Evolutionary conservation across 2,113 vertebrate species (phyloP).

Genomic region (Chlamydotis undulata): DNA sequence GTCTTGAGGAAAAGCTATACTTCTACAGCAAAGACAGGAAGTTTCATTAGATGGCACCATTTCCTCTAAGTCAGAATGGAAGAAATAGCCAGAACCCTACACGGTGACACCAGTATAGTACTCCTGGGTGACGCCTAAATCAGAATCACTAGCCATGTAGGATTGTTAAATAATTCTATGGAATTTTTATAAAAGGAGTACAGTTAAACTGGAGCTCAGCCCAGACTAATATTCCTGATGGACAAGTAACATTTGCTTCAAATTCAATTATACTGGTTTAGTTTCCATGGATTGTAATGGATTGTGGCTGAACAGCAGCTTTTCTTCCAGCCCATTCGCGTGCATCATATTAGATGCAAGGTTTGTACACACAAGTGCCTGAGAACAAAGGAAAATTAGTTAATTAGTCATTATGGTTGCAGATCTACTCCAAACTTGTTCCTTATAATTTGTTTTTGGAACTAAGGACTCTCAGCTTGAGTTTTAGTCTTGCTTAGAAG

Average conservation of each 20-base stretch:
- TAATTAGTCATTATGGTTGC: not conserved
- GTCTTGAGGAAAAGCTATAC: not conserved
- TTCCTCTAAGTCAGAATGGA: not conserved
- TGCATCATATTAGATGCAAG: not conserved
- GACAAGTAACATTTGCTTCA: not conserved
- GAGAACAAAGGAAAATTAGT: not conserved
- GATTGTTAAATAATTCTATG: not conserved
- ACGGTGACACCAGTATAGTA: not conserved
- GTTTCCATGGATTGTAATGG: not conserved
- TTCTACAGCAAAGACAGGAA: not conserved
- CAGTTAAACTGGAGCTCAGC: not conserved
- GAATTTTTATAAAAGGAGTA: not conserved
- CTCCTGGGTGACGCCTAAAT: not conserved
- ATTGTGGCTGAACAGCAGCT: not conserved
- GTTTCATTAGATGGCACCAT: not conserved
- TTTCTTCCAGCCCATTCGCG: not conserved
- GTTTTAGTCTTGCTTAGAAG: not conserved
- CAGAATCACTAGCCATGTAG: not conserved
- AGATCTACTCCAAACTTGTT: not conserved
- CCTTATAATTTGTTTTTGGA: not conserved
- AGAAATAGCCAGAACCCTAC: not conserved
- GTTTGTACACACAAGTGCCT: not conserved
- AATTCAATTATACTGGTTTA: not conserved
- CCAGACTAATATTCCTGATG: not conserved
- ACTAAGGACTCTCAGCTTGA: not conserved